Base-by-base conservation (phyloP, 2,797 vertebrate genomes). In the Limosa lapponica region DNA sequence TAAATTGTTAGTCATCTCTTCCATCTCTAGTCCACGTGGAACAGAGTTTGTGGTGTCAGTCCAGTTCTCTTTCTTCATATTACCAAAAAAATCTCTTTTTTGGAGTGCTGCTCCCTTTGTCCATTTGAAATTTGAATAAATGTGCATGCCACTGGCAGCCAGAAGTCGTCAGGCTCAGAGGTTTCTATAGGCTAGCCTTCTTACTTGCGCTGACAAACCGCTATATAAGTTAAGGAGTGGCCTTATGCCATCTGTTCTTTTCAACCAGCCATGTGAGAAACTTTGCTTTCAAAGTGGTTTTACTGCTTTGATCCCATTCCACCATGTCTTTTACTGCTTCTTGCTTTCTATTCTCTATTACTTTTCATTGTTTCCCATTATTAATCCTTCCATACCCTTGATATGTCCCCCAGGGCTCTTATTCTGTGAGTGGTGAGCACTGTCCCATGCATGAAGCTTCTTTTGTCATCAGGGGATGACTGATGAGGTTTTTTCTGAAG, bases 321-420 rank as follows among this genome's bases (percentile, higher is more conserved):
- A 82, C 65, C 65, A 43, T 57, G 36, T 59, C 64, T 90, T 92
- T 92, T 80, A 84, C 39, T 87, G 37, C 83, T 89, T 89, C 62
- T 84, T 82, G 55, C 78, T 95, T 84, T 92, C 71, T 73, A 67
- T 94, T 95, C 64, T 52, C 92, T 84, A 59, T 85, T 93, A 77
- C 34, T 90, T 91, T 88, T 94, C 64, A 73, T 73, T 80, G 64
- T 77, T 94, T 80, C 64, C 37, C 55, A 28, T 90, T 95, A 80
- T 92, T 85, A 95, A 92, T 93, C 55, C 74, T 77, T 89, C 41
- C 78, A 82, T 93, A 89, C 39, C 36, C 48, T 93, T 94, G 89
- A 92, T 84, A 55, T 36, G 43, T 82, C 87, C 71, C 59, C 16
- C 39, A 52, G 67, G 74, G 24, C 93, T 89, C 84, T 73, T 95